phyloP scores from a whole-genome alignment of 2,797 vertebrate genomes.

The Acanthiza pusilla region DNA sequence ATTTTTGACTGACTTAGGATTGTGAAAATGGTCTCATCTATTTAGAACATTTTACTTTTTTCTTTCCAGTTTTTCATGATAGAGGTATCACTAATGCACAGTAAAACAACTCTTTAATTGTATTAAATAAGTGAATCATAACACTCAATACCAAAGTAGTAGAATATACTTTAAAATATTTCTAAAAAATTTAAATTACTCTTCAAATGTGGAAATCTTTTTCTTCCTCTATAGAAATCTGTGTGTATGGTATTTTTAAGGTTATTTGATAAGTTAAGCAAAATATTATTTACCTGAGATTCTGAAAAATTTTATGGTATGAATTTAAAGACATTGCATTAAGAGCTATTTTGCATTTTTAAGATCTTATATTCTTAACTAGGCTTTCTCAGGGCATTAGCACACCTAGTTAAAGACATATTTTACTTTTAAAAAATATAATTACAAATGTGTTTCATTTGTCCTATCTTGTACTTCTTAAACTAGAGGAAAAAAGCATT shows the following conservation, averaged over 20 bases:
- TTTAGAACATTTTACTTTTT: not conserved
- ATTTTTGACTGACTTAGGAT: not conserved
- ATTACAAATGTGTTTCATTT: conserved; percentile 29
- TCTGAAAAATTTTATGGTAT: not conserved
- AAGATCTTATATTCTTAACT: not conserved
- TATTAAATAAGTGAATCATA: not conserved
- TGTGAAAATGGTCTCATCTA: not conserved
- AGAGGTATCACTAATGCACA: not conserved
- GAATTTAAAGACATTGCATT: not conserved
- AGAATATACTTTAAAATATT: not conserved
- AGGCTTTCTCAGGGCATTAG: not conserved
- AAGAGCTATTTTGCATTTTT: not conserved
- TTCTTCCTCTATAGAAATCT: not conserved
- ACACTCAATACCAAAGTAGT: not conserved
- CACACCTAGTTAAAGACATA: not conserved
- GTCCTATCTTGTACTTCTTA: conserved; percentile 1
- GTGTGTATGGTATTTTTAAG: not conserved
- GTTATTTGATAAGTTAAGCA: not conserved
- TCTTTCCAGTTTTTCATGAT: not conserved
- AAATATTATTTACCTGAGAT: not conserved
- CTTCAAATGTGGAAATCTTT: not conserved
- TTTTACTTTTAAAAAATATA: not conserved
- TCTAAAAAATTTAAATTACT: not conserved
- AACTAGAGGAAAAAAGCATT: conserved; percentile 22
- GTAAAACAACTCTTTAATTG: not conserved